Conservation (phyloP, 2,888 invertebrate genomes). For the Lepetodrilus schrolli region DNA sequence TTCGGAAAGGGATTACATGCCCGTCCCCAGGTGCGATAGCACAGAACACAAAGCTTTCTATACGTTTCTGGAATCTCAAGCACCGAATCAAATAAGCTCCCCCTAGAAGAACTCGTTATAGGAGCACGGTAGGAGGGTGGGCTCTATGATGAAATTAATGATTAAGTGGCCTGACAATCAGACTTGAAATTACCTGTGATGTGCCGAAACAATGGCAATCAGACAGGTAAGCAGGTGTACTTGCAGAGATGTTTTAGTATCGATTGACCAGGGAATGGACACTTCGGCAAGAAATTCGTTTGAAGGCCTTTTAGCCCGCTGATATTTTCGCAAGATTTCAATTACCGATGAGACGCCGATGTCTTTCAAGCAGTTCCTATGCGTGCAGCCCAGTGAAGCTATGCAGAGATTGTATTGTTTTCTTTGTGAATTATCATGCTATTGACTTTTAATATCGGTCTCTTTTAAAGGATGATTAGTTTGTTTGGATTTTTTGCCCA, state of each 20-base stretch:
- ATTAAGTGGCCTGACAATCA: constrained; percentile 14
- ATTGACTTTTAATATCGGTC: constrained; percentile 26
- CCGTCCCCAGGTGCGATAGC: neutral
- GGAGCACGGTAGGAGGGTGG: neutral
- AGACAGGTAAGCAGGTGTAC: constrained; percentile 18
- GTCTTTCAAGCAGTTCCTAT: neutral
- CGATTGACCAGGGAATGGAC: constrained; percentile 14
- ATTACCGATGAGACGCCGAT: constrained; percentile 17
- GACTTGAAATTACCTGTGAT: constrained; percentile 22
- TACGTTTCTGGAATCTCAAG: neutral
- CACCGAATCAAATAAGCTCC: constrained; percentile 3
- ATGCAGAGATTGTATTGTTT: neutral
- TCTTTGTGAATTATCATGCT: constrained; percentile 26
- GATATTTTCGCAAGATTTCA: constrained; percentile 27
- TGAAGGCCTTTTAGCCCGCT: constrained; percentile 24
- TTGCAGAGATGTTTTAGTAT: constrained; percentile 15
- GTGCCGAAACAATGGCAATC: constrained; percentile 21
- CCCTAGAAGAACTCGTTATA: neutral
- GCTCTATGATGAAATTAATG: constrained; percentile 12
- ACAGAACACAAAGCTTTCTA: neutral
- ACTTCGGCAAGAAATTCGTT: constrained; percentile 14
- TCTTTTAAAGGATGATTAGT: constrained; percentile 25
- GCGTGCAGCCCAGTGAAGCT: neutral
- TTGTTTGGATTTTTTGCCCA: constrained; percentile 6
- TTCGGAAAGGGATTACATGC: neutral